phyloP scores from a whole-genome alignment of 2,888 invertebrate species.

The Ceramica pisi region DNA sequence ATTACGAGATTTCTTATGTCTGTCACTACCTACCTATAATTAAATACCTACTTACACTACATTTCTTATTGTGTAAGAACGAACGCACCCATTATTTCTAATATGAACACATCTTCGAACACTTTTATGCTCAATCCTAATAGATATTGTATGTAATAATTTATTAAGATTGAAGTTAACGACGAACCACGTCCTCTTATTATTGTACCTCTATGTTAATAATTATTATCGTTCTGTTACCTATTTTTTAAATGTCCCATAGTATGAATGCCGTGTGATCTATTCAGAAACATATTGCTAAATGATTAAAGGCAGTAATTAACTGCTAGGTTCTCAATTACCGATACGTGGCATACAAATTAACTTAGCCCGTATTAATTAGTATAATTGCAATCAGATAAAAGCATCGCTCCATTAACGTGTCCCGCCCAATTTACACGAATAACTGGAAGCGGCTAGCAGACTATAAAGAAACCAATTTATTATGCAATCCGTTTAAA shows the following conservation, averaged over 20 bases:
- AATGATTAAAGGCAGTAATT: conserved; percentile 15
- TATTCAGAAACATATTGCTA: conserved; percentile 50
- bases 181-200: conserved; percentile 52
- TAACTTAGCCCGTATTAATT: conserved; percentile 49
- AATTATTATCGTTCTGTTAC: conserved; percentile 43
- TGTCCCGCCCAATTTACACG: conserved; percentile 4
- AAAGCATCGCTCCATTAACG: conserved; percentile 17
- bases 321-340: conserved; percentile 49
- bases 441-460: background rate
- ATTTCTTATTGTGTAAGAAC: conserved; percentile 78
- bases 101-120: conserved; percentile 72
- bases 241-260: conserved; percentile 53
- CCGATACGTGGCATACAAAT: conserved; percentile 44
- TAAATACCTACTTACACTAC: conserved; percentile 73
- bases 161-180: conserved; percentile 66
- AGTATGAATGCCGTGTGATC: conserved; percentile 52
- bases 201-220: conserved; percentile 50
- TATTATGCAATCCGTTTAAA: conserved; percentile 4
- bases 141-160: conserved; percentile 63
- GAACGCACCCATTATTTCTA: conserved; percentile 79
- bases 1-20: conserved; percentile 75
- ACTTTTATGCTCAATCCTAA: conserved; percentile 76
- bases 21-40: conserved; percentile 76
- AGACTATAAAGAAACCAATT: background rate
- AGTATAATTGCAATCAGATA: conserved; percentile 50